Base-by-base conservation (phyloP, 1,140 invertebrate species). In the Macrocentrus cingulum region DNA sequence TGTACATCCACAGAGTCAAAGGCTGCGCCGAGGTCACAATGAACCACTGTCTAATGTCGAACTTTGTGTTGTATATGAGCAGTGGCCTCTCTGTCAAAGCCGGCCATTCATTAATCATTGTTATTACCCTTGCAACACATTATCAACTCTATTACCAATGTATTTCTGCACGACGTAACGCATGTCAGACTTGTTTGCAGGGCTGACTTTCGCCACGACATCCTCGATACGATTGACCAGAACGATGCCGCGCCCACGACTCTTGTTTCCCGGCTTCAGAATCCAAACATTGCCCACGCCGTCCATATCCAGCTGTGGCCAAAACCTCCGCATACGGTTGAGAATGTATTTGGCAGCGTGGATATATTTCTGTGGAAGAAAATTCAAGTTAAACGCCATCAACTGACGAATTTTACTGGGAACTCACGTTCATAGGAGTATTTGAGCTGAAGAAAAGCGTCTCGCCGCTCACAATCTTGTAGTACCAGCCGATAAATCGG, bases 151-250 rank as follows among this genome's bases (percentile, higher is more conserved):
- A n/a, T 78, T 80, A 95, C 92, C 93, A 64, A 97, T 95, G 74
- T 97, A 97, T 79, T 97, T 97, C 75, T 97, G 94, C 16, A 96
- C 90, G 32, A 97, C 92, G 74, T 91, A 96, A 82, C 91, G 87
- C 58, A 85, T 85, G 71, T 92, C 91, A 15, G 83, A 75, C 74
- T 75, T 82, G 57, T 79, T 81, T 6, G 78, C 75, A 5, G 81
- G 79, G 71, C 85, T 87, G 23, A 90, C 82, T 59, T 85, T 87
- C 41, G 86, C 86, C 60, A 94, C 76, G 34, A 97, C 94, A 65
- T 92, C 90, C 60, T 94, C 91, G 8, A 97, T 81, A 69, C 88
- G 88, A 71, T 94, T 91, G 82, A 93, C 87, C 19, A 96, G 81
- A 13, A 89, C 85, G 56, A 97, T 97, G 39, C 94, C 95, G 65